Percentiles rank a stretch among this genome's conserved stretches.
Evolutionary conservation across 1,140 invertebrate genomes (phyloP).

Genomic region (Drosophila dunni): DNA sequence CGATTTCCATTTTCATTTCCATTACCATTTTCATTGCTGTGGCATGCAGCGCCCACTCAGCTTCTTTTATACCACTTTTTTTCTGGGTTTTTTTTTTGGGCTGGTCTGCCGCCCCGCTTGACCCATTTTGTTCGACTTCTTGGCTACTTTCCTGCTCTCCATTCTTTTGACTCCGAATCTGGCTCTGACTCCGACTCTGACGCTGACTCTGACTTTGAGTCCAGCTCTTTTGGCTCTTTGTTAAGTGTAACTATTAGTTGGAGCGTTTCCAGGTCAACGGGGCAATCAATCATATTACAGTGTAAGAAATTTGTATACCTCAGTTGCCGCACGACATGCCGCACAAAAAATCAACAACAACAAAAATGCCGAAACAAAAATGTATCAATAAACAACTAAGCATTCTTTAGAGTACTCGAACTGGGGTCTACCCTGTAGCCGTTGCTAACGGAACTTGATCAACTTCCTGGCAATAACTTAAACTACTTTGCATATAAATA

Average conservation of each 20-base stretch:
- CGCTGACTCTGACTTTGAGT: neutral
- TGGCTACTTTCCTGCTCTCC: conserved; percentile 51
- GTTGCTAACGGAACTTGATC: neutral
- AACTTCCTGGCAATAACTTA: too few relatives aligned
- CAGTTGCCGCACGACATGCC: conserved; percentile 23
- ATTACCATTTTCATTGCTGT: conserved; percentile 26
- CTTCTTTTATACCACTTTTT: conserved; percentile 5
- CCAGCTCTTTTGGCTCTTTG: conserved; percentile 45
- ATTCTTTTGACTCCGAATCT: conserved; percentile 21
- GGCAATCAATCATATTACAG: conserved; percentile 81
- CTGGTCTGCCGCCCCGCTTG: conserved; percentile 61
- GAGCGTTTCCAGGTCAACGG: conserved; percentile 78
- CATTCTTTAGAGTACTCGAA: neutral
- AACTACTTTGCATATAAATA: too few relatives aligned
- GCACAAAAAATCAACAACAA: conserved; percentile 26
- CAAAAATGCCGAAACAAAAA: conserved; percentile 45
- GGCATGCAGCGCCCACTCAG: conserved; percentile 69
- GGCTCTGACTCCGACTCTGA: too few relatives aligned
- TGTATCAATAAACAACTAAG: conserved; percentile 34
- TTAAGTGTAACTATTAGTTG: conserved; percentile 82
- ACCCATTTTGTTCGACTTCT: conserved; percentile 61
- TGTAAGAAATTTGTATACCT: conserved; percentile 77
- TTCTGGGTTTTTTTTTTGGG: conserved; percentile 57
- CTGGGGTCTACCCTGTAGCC: conserved; percentile 3
- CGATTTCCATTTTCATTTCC: too few relatives aligned